Evolutionary conservation across 2,888 invertebrate genomes (phyloP), one percentile per base, ranked within the genome.

Genomic region (Tachina lurida): DNA sequence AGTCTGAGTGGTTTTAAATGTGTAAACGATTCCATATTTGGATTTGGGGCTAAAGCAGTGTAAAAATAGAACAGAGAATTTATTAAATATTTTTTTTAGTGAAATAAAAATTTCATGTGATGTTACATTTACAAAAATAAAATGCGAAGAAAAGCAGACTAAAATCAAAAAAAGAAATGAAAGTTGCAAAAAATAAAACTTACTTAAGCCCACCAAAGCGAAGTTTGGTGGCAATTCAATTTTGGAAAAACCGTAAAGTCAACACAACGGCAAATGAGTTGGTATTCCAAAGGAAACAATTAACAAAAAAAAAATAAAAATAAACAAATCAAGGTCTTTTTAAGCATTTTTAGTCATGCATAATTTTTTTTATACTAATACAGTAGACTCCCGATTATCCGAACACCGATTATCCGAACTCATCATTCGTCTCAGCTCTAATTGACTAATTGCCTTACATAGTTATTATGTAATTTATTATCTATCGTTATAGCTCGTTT

Each of bases 181-280:
- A 88, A 86, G 78, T 88, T 41, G 39, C 87, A 12, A 78, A 86
- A 78, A 88, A 73, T 74, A 84, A 87, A 80, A 58, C 13, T 19
- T 58, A 56, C 80, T 76, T 73, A 73, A 86, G 68, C 43, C 68
- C 83, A 12, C 17, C 78, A 22, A 87, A 87, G 74, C 80, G 83
- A 13, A 87, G 87, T 52, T 87, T 89, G 63, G 49, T 80, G 58
- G 84, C 87, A 73, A 88, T 89, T 58, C 89, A 88, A 86, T 87
- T 88, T 63, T 88, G 89, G 77, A 88, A 88, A 68, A 87, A 84
- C 15, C 81, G 74, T 7, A 80, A 87, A 83, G 87, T 89, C 45
- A 60, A 83, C 83, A 87, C 60, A 56, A 74, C 17, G 39, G 76
- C 86, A 76, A 79, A 83, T 62, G 86, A 86, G 86, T 86, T 67